Evolutionary conservation across 2,797 vertebrate genomes (phyloP).

Genomic region (Coluber constrictor): DNA sequence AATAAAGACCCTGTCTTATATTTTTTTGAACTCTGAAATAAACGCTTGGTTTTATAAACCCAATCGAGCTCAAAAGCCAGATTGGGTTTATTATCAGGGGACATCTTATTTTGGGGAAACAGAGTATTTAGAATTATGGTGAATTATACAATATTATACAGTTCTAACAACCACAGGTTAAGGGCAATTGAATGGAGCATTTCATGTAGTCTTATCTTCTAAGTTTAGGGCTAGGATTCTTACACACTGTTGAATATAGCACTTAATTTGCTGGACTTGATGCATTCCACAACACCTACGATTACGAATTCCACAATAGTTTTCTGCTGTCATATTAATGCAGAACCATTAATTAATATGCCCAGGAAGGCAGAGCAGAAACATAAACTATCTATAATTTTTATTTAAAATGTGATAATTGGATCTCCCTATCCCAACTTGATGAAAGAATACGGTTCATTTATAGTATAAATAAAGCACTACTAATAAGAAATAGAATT

Average conservation of each 20-base stretch:
- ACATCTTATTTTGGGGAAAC: too few relatives aligned
- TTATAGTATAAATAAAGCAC: background rate
- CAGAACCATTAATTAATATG: background rate
- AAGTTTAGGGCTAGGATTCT: background rate
- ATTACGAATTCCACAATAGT: background rate
- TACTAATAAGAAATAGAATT: background rate
- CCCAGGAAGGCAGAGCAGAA: background rate
- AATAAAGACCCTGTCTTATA: too few relatives aligned
- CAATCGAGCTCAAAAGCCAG: too few relatives aligned
- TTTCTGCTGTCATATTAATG: background rate
- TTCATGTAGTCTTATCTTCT: background rate
- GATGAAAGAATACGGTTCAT: background rate
- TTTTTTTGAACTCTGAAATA: too few relatives aligned
- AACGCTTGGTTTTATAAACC: too few relatives aligned
- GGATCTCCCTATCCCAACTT: background rate
- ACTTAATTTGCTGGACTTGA: background rate
- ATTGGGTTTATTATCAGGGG: too few relatives aligned
- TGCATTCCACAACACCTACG: background rate
- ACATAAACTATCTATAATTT: background rate
- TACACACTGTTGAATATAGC: background rate
- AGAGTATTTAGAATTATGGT: background rate
- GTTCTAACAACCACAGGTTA: background rate
- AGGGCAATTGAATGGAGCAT: background rate
- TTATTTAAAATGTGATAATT: background rate
- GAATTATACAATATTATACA: background rate